Conservation (phyloP, 1,140 invertebrate genomes). For the Drosophila elegans region DNA sequence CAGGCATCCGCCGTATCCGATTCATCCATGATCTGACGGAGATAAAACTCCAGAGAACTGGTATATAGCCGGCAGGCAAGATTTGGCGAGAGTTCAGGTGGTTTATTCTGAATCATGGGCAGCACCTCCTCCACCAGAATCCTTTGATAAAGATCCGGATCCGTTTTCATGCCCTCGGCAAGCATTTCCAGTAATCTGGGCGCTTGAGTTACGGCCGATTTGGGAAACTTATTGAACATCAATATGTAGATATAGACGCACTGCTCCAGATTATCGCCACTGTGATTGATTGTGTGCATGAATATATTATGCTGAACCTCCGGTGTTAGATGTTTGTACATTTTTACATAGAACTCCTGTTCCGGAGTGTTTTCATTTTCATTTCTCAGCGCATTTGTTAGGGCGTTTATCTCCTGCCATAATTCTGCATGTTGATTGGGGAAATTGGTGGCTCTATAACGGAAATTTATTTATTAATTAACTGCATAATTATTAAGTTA, state of each 20-base stretch:
- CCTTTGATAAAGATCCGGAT: constrained; percentile 74
- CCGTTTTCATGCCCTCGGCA: constrained; percentile 72
- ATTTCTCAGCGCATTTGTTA: constrained; percentile 90
- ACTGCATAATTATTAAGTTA: not conserved
- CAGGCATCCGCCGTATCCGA: constrained; percentile 91
- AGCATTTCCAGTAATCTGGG: constrained; percentile 78
- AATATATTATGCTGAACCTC: constrained; percentile 92
- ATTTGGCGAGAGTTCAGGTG: constrained; percentile 68
- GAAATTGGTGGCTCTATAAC: constrained; percentile 84
- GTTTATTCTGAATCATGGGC: constrained; percentile 79
- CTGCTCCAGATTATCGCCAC: constrained; percentile 94
- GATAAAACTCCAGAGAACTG: constrained; percentile 78
- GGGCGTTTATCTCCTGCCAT: constrained; percentile 92
- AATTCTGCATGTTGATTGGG: constrained; percentile 87
- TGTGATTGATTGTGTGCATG: constrained; percentile 92
- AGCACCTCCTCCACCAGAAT: constrained; percentile 80
- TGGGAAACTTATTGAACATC: constrained; percentile 92
- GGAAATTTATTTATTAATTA: not conserved
- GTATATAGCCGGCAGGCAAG: constrained; percentile 76
- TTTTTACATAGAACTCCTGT: constrained; percentile 87
- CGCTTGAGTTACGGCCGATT: constrained; percentile 90
- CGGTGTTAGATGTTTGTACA: constrained; percentile 89
- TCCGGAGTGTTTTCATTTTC: constrained; percentile 83
- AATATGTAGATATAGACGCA: constrained; percentile 92
- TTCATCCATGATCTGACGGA: constrained; percentile 85